Conservation (phyloP, 1,140 invertebrate genomes). For the Lasioglossum baleicum region DNA sequence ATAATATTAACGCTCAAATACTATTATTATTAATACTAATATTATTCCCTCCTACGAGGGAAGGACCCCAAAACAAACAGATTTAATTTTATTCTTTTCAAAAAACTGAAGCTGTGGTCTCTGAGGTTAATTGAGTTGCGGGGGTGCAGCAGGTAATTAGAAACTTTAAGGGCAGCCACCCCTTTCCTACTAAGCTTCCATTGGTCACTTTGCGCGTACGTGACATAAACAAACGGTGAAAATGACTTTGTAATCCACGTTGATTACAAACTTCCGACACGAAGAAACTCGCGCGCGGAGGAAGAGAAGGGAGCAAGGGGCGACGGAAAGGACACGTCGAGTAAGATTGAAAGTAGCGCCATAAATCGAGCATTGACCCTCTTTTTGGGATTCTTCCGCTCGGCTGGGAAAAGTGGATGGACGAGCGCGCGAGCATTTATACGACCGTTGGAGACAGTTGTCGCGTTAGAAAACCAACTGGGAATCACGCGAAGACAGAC, state of each 20-base stretch:
- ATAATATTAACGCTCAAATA: too few species aligned
- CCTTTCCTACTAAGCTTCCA: too few species aligned
- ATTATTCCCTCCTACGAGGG: too few species aligned
- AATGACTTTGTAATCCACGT: background rate
- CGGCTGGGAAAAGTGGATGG: conserved; percentile 48
- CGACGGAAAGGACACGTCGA: background rate
- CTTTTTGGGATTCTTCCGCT: conserved; percentile 49
- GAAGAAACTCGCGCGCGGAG: background rate
- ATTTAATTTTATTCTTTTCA: too few species aligned
- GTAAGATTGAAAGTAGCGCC: conserved; percentile 48
- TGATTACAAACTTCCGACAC: background rate
- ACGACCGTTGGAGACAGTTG: background rate
- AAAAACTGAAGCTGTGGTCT: too few species aligned
- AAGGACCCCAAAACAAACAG: too few species aligned
- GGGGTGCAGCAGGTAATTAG: too few species aligned
- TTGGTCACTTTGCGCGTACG: background rate
- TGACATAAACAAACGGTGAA: too few species aligned
- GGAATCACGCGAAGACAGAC: background rate
- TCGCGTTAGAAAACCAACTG: background rate
- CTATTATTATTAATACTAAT: too few species aligned
- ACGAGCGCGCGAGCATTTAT: background rate
- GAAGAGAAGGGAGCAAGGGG: background rate
- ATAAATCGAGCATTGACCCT: conserved; percentile 48
- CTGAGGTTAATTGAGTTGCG: too few species aligned
- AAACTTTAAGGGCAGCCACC: too few species aligned